Base-by-base conservation (phyloP, 2,113 vertebrate species). In the Colistium nudipinnis region DNA sequence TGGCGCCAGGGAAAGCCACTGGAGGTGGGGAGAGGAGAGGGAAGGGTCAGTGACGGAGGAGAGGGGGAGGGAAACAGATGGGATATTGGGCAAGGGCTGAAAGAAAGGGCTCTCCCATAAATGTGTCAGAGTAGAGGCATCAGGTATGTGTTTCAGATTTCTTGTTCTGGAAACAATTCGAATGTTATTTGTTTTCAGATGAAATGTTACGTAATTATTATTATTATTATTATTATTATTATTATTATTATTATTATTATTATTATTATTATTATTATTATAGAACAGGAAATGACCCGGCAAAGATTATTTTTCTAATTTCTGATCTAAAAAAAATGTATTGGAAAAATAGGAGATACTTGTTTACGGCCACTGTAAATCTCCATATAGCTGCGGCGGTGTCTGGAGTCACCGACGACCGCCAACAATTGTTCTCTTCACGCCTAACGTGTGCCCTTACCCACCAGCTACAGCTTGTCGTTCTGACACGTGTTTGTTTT, bases 401-500 rank as follows among this genome's bases (percentile, higher is more conserved):
- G 62, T 75, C 36, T 77, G 30, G 2, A 72, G 47, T 61, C 44
- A 3, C 33, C 14, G 38, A 59, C 54, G 57, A 60, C 45, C 71
- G 76, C 56, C 48, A 53, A 57, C 28, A 30, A 67, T 83, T 87
- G 76, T 88, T 83, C 41, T 71, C 67, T 69, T 70, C n/a, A 30
- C 52, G 53, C 36, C 61, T 71, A 69, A 78, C 81, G 19, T 73
- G 62, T 77, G 68, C 59, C 36, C 31, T 68, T 52, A 63, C 68
- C 71, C 55, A 68, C 66, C 13, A 62, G 59, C 73, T 69, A 45
- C 54, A 63, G 78, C 51, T 28, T 22, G 1, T 60, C 54, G 74
- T 85, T 86, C 60, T 84, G 72, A 45, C 54, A 74, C 57, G 33
- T 6, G 11, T 70, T n/a, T 87, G 76, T 76, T 80, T 57, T 72